Base-by-base conservation (phyloP, 2,113 vertebrate species). In the Mugil cephalus region DNA sequence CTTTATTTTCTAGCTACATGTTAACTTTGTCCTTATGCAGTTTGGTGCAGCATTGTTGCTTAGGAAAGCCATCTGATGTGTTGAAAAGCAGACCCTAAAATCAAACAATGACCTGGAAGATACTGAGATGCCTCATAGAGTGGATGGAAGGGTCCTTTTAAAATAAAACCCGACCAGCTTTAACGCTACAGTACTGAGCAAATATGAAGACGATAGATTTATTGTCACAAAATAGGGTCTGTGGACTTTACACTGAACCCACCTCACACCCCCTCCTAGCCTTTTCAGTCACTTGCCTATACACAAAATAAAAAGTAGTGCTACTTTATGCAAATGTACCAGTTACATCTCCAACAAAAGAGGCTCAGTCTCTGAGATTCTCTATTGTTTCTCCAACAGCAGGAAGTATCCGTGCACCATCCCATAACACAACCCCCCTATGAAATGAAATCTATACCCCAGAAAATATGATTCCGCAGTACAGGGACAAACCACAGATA, bases 361-460 rank as follows among this genome's bases (percentile, higher is more conserved):
- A 30, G 21, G 11, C 14, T 36, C 8, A 17, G 6, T 53, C 10
- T 52, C 36, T 54, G 6, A 43, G 34, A 43, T 52, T 64, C n/a
- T 52, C 9, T 19, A 30, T 40, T 73, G 58, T 70, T 35, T 70
- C 8, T 15, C 21, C 13, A 35, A 19, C 18, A 66, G 38, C 35
- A 42, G 14, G 15, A 84, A 61, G 21, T 34, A 52, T 39, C 17
- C 19, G 45, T 7, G n/a, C 50, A 39, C 38, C 35, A 10, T 50
- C 13, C 19, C 19, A 8, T 15, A 19, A 48, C 47, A 43, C 40
- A 53, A 45, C 35, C 14, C 24, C 21, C 10, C 12, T 4, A 19
- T 67, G 17, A 60, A 74, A 79, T 79, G 10, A 74, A 80, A 79
- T 77, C 58, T 51, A 79, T 60, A 68, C 10, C 47, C 43, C 35